phyloP scores from a whole-genome alignment of 2,113 vertebrate species.

The Callipepla squamata region DNA sequence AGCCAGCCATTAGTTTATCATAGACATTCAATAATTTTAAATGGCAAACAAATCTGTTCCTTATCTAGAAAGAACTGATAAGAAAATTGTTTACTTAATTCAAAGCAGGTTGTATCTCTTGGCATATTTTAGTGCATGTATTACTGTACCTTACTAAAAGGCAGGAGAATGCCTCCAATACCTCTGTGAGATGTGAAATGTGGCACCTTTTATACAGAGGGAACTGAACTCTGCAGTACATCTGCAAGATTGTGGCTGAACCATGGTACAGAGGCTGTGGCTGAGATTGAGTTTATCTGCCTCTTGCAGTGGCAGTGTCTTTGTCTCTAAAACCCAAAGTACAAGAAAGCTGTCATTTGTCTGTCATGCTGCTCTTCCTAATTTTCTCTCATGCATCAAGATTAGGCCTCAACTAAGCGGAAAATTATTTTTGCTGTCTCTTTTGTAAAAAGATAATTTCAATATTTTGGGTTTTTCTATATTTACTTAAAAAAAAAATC shows the following conservation, averaged over 20 bases:
- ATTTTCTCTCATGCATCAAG: background rate
- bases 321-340: background rate
- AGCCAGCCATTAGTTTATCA: background rate
- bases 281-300: background rate
- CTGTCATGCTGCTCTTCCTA: background rate
- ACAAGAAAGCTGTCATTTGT: background rate
- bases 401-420: background rate
- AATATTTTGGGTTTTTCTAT: background rate
- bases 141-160: background rate
- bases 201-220: background rate
- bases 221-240: background rate
- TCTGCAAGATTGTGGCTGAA: background rate
- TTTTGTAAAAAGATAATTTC: background rate
- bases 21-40: background rate
- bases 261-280: background rate
- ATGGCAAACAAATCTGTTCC: constrained; percentile 5
- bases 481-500: background rate
- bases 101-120: background rate
- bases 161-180: background rate
- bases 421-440: background rate
- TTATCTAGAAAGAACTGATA: background rate
- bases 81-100: constrained; percentile 12
- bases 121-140: background rate
- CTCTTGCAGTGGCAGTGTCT: background rate
- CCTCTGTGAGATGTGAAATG: background rate